Evolutionary conservation across 2,797 vertebrate species (phyloP).

Genomic region (Poecilia wingei): DNA sequence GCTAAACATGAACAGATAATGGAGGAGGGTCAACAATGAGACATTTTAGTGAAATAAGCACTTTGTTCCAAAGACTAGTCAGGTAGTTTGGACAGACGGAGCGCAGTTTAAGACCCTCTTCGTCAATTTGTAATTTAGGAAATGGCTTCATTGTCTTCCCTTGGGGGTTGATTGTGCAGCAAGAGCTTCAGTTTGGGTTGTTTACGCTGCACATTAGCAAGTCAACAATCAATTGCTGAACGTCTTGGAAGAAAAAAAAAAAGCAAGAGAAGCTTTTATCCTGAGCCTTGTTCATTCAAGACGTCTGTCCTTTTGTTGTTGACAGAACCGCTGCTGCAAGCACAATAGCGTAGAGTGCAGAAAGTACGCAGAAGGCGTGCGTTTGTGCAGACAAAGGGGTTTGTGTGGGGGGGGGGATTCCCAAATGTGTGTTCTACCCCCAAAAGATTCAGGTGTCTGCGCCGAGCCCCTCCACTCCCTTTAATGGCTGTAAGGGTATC

Average conservation of each 20-base stretch:
- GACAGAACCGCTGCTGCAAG: conserved; percentile 49
- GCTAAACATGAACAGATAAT: conserved; percentile 22
- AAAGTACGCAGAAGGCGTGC: conserved; percentile 5
- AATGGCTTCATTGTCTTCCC: conserved; percentile 73
- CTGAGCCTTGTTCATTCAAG: conserved; percentile 54
- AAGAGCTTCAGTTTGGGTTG: conserved; percentile 50
- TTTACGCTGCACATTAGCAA: conserved; percentile 71
- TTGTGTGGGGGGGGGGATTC: neutral
- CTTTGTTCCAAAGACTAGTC: conserved; percentile 37
- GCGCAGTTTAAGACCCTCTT: conserved; percentile 31
- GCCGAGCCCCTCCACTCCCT: conserved; percentile 33
- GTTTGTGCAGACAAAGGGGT: conserved; percentile 2
- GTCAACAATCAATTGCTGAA: conserved; percentile 63
- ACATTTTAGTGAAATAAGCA: conserved; percentile 64
- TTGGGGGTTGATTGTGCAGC: conserved; percentile 46
- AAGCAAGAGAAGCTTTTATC: conserved; percentile 49
- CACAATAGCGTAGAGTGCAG: conserved; percentile 32
- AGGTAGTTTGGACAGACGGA: conserved; percentile 38
- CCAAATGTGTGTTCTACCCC: conserved; percentile 52
- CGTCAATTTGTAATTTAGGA: conserved; percentile 78
- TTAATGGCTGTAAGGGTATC: conserved; percentile 63
- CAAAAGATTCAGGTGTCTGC: conserved; percentile 44
- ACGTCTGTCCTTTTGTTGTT: conserved; percentile 39
- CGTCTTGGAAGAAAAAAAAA: conserved; percentile 38
- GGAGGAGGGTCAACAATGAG: conserved; percentile 32